These are phyloP conservation scores for Lordiphosa fenestrarum DNA, from an alignment of 2,888 invertebrate genomes.

Conservation along the genomic window DNA sequence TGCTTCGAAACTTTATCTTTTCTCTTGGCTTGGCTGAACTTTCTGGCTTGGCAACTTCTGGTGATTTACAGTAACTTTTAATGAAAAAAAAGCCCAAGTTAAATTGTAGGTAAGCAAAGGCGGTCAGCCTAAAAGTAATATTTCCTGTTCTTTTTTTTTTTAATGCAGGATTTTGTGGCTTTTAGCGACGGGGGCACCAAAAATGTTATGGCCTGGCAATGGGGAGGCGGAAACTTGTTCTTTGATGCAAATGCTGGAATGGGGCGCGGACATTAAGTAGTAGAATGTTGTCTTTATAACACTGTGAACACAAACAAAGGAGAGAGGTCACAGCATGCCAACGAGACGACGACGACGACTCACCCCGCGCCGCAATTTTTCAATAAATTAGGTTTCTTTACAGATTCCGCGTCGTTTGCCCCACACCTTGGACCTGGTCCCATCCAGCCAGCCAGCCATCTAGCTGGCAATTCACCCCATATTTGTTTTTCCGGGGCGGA, in stretches of 20 bases:
- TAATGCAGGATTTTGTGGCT: conserved; percentile 52
- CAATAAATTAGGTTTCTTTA: conserved; percentile 79
- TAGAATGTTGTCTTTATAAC: conserved; percentile 75
- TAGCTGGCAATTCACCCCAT: conserved; percentile 57
- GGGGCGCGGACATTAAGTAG: conserved; percentile 65
- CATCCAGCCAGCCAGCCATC: not conserved
- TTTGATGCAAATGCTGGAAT: conserved; percentile 55
- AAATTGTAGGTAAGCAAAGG: conserved; percentile 38
- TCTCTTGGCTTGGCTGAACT: too few relatives aligned
- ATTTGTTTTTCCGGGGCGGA: conserved; percentile 49
- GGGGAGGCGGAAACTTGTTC: conserved; percentile 46
- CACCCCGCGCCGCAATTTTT: conserved; percentile 76
- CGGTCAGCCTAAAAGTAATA: conserved; percentile 57
- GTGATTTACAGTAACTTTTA: conserved; percentile 54
- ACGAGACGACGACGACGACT: conserved; percentile 45
- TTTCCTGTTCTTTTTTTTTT: conserved; percentile 32
- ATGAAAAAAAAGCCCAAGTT: conserved; percentile 49
- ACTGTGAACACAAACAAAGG: conserved; percentile 66
- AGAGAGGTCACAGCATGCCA: conserved; percentile 69
- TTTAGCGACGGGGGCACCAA: conserved; percentile 32
- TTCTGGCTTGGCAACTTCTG: too few relatives aligned
- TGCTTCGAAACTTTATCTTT: too few relatives aligned
- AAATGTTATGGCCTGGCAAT: conserved; percentile 12
- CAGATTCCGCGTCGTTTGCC: conserved; percentile 56
- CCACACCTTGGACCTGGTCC: conserved; percentile 18